Evolutionary conservation across 2,797 vertebrate species (phyloP), one percentile per base, ranked within the genome.

Genomic region (Chromis chromis): DNA sequence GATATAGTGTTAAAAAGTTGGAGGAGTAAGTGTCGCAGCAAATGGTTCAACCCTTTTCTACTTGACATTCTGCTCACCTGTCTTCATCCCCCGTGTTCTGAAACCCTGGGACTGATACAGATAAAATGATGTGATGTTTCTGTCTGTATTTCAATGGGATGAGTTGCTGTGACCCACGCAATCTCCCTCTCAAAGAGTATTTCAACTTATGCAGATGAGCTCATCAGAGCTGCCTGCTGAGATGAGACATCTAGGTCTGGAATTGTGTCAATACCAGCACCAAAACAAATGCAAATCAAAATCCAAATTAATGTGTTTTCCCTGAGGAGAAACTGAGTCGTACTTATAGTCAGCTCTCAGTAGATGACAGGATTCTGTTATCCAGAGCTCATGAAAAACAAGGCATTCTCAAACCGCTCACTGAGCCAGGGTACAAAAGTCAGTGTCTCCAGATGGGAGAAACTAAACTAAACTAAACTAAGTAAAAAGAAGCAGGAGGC

Each of bases 211-310:
- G 93, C 90, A 94, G 92, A 94, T 94, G 92, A 94, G 92, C 93
- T 93, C 93, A 93, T 93, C 93, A 93, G 89, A 93, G 92, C 89
- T 87, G 91, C 92, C 90, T 92, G 92, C 92, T 90, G 92, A 92
- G 92, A 92, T 90, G 92, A 93, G 92, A 92, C 93, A 93, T 93
- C 92, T 89, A 91, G 93, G 91, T 90, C 91, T 94, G 91, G 91
- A 94, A 94, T 93, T 92, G 93, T 94, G 92, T 94, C 93, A 94
- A 94, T 94, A 94, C 81, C 88, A 63, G 89, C 91, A 92, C 91
- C 91, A 93, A 94, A 93, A 94, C 92, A 94, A 94, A 94, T 94
- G 93, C 93, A 94, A 94, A 94, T 93, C 90, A 90, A 93, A 94
- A 93, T 94, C 92, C 84, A 93, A 94, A 93, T 93, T 91, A 94